A percentile compares a stretch with the other conserved stretches of the same genome.
phyloP scores from a whole-genome alignment of 2,797 vertebrate genomes.

The Passerculus sandwichensis region DNA sequence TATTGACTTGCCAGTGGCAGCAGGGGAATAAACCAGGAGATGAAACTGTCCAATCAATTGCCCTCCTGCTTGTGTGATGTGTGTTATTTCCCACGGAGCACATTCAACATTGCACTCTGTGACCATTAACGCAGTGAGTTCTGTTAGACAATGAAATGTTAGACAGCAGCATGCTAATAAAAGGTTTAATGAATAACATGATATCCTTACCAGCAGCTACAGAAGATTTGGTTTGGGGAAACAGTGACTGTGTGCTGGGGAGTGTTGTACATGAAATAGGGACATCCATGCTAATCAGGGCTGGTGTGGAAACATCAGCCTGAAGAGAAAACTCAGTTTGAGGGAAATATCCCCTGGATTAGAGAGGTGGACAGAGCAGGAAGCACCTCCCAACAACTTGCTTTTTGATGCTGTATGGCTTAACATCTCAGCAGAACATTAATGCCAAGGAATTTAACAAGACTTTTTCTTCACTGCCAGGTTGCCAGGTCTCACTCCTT shows the following conservation, averaged over 20 bases:
- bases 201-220: not conserved
- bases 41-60: constrained; percentile 10
- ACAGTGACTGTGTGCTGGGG: not conserved
- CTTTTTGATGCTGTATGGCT: not conserved
- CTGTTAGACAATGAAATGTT: constrained; percentile 27
- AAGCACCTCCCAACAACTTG: not conserved
- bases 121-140: constrained; percentile 12
- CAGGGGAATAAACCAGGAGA: not conserved
- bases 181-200: constrained; percentile 18
- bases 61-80: constrained; percentile 10
- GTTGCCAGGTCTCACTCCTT: not conserved
- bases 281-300: not conserved
- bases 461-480: not conserved
- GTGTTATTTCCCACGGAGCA: not conserved
- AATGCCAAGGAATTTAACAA: not conserved
- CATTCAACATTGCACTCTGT: not conserved
- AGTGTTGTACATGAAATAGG: not conserved
- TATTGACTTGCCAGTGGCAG: not conserved
- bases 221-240: not conserved
- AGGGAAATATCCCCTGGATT: not conserved
- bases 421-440: not conserved
- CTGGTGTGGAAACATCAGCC: fast-evolving
- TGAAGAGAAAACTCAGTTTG: not conserved
- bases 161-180: constrained; percentile 22
- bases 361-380: not conserved